Conservation (phyloP, 2,888 invertebrate genomes). For the Hipparchia semele region DNA sequence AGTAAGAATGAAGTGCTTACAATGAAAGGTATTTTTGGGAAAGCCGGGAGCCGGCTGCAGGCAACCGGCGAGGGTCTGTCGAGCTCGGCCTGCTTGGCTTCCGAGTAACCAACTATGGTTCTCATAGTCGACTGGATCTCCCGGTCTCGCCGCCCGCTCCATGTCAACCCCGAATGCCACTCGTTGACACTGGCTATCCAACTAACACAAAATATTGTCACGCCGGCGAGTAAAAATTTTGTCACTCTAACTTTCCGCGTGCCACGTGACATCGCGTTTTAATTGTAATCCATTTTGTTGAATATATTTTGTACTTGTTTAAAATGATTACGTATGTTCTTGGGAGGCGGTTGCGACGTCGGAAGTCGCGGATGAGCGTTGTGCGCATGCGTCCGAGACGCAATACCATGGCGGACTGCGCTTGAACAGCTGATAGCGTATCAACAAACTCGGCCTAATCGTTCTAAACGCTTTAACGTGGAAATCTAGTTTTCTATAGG, state of each 20-base stretch:
- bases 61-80: constrained; percentile 71
- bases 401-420: constrained; percentile 78
- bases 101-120: constrained; percentile 85
- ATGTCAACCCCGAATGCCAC: constrained; percentile 64
- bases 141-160: constrained; percentile 52
- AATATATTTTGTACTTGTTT: background rate
- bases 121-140: constrained; percentile 69
- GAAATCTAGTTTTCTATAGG: constrained; percentile 74
- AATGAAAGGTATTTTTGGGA: constrained; percentile 59
- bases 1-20: constrained; percentile 54
- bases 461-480: constrained; percentile 72
- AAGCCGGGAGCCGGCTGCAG: constrained; percentile 68
- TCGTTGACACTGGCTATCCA: constrained; percentile 74
- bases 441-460: constrained; percentile 79
- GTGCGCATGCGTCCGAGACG: constrained; percentile 74
- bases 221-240: constrained; percentile 68
- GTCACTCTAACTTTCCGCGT: constrained; percentile 64
- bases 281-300: constrained; percentile 10
- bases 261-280: constrained; percentile 54
- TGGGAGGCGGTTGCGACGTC: constrained; percentile 49
- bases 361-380: constrained; percentile 50
- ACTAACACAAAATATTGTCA: constrained; percentile 72
- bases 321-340: constrained; percentile 24
- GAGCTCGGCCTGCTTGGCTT: constrained; percentile 79
- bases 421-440: constrained; percentile 78